phyloP scores from a whole-genome alignment of 2,113 vertebrate genomes.

The Benitochromis conjunctus region DNA sequence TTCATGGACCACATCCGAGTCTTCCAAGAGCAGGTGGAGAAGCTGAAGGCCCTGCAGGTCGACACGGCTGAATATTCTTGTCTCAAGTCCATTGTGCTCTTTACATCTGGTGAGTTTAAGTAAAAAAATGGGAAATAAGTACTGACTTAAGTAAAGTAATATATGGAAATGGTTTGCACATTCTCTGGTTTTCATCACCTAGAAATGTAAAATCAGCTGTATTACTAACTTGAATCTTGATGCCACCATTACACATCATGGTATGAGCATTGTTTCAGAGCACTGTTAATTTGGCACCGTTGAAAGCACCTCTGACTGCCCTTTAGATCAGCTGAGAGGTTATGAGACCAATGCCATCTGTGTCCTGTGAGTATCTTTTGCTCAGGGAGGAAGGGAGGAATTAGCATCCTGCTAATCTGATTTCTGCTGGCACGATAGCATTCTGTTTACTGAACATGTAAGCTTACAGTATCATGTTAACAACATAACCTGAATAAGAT shows the following conservation, averaged over 20 bases:
- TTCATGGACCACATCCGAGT: constrained; percentile 88
- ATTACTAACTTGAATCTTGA: neutral
- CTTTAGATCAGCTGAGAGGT: neutral
- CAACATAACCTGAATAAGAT: neutral
- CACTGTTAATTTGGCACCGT: accelerated
- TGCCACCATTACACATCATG: neutral
- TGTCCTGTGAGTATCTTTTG: neutral
- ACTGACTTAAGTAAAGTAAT: neutral
- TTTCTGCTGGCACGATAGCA: neutral
- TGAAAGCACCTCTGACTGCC: neutral
- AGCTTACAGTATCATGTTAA: neutral
- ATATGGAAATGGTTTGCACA: neutral
- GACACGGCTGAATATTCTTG: constrained; percentile 84
- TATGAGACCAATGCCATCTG: neutral
- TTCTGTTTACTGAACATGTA: neutral
- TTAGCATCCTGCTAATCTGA: neutral
- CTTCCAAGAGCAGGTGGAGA: constrained; percentile 87
- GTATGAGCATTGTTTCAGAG: neutral
- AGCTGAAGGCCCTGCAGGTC: constrained; percentile 82
- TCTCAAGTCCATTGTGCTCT: constrained; percentile 83
- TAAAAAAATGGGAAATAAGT: neutral
- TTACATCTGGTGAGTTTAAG: constrained; percentile 78
- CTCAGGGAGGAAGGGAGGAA: neutral
- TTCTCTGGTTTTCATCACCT: neutral
- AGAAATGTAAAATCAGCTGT: neutral